phyloP scores from a whole-genome alignment of 2,888 invertebrate genomes.

The Chironomus riparius region DNA sequence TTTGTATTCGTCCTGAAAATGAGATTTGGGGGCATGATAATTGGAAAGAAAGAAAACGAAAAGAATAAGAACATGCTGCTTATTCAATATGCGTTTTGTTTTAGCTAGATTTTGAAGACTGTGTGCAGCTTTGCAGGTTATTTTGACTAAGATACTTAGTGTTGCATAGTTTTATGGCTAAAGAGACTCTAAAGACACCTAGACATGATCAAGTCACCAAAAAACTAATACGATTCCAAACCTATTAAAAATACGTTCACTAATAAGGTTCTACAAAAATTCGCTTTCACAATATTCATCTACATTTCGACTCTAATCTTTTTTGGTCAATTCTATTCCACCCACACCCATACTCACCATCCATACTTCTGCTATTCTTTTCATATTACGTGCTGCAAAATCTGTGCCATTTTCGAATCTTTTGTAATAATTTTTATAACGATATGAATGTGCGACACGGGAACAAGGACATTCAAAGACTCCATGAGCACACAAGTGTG shows the following conservation, averaged over 20 bases:
- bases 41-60: not conserved
- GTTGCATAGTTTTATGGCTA: too few species aligned
- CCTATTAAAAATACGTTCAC: not conserved
- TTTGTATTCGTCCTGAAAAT: conserved; percentile 70
- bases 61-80: too few species aligned
- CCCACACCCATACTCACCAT: conserved; percentile 47
- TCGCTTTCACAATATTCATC: not conserved
- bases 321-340: not conserved
- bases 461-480: conserved; percentile 93
- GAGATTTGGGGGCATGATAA: not conserved
- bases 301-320: too few species aligned
- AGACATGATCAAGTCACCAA: too few species aligned
- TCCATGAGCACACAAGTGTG: conserved; percentile 93
- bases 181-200: too few species aligned
- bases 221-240: not conserved
- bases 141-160: too few species aligned
- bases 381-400: conserved; percentile 59
- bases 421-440: conserved; percentile 81
- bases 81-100: too few species aligned
- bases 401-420: conserved; percentile 3
- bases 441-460: conserved; percentile 47
- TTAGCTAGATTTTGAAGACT: too few species aligned
- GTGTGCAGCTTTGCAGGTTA: too few species aligned
- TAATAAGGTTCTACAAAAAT: not conserved
- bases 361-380: conserved; percentile 93